Base-by-base conservation (phyloP, 2,888 invertebrate species). In the Himalopsyche kuldschensis region DNA sequence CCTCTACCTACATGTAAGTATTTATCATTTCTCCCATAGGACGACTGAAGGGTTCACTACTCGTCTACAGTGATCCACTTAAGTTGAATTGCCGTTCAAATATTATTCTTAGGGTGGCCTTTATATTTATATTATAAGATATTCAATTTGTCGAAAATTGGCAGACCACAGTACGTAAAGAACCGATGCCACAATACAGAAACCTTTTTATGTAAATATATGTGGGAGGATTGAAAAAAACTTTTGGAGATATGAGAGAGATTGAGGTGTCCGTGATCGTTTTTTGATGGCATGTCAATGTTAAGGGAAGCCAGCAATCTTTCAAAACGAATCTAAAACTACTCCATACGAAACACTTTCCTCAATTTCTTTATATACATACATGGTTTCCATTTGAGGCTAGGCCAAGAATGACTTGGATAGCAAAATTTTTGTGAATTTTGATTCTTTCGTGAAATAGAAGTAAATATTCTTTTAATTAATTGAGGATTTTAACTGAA, bases 221-320 rank as follows among this genome's bases (percentile, higher is more conserved):
- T 69, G 11, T 27, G 15, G 69, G 11, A 15, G 27, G 27, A n/a
- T 41, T 41, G 69, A 30, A 11, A 30, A 4, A 10, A 27, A 15
- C 10, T 69, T 15, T 30, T 27, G 15, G 69, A 30, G 5, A 69
- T 69, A 15, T 15, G 4, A 3, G 27, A 3, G 27, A n/a, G 30
- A 69, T 27, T 27, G 24, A 30, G 69, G 69, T 69, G 4, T 69
- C 30, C 24, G 69, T 69, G 69, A 69, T 69, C 69, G 69, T 27
- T 69, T 69, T 69, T 69, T 69, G 69, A 69, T 69, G 69, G 69
- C 69, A 69, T 69, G 69, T 69, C 69, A 69, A 69, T 69, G 69
- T 30, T 69, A 69, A 27, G 69, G 69, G 69, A 69, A 69, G 69
- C 69, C 10, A 69, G 30, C 27, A 69, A 30, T 69, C 30, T 69